Conservation (phyloP, 2,113 vertebrate species). For the Gymnocephalus cernua region DNA sequence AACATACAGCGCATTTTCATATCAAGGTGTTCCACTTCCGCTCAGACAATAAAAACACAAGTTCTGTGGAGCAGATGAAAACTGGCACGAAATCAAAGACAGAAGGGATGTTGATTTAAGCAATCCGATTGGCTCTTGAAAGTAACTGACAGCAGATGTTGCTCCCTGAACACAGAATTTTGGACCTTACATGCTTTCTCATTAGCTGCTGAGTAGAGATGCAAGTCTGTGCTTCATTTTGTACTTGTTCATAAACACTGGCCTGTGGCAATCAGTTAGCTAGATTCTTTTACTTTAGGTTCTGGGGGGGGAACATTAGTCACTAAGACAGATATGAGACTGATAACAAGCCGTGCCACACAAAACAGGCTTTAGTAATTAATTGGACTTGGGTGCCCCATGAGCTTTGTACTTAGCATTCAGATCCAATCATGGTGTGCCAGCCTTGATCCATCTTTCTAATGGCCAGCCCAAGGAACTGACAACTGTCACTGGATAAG, state of each 20-base stretch:
- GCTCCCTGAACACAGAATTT: slow-evolving; percentile 35
- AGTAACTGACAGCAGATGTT: slow-evolving; percentile 63
- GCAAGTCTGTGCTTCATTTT: slow-evolving; percentile 34
- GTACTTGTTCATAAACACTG: slow-evolving; percentile 42
- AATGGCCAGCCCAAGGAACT: slow-evolving; percentile 54
- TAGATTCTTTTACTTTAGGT: slow-evolving; percentile 50
- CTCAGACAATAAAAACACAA: background rate
- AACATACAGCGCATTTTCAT: slow-evolving; percentile 43
- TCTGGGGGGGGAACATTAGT: slow-evolving; percentile 51
- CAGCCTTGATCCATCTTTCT: slow-evolving; percentile 70
- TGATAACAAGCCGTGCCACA: slow-evolving; percentile 57
- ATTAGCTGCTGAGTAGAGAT: slow-evolving; percentile 56
- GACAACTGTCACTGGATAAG: slow-evolving; percentile 61
- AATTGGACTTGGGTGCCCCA: slow-evolving; percentile 58
- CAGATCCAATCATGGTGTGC: slow-evolving; percentile 43
- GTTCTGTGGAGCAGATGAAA: slow-evolving; percentile 34
- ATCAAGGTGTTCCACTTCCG: slow-evolving; percentile 49
- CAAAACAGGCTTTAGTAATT: slow-evolving; percentile 67
- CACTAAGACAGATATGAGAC: slow-evolving; percentile 63
- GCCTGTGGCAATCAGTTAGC: slow-evolving; percentile 48
- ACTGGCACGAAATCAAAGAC: slow-evolving; percentile 57
- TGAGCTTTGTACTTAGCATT: slow-evolving; percentile 63
- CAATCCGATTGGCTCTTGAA: slow-evolving; percentile 55
- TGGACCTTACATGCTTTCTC: slow-evolving; percentile 42
- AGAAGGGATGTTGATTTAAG: slow-evolving; percentile 47